These are phyloP conservation scores for Andricus grossulariae DNA, from an alignment of 1,140 invertebrate species.

Conservation along the genomic window DNA sequence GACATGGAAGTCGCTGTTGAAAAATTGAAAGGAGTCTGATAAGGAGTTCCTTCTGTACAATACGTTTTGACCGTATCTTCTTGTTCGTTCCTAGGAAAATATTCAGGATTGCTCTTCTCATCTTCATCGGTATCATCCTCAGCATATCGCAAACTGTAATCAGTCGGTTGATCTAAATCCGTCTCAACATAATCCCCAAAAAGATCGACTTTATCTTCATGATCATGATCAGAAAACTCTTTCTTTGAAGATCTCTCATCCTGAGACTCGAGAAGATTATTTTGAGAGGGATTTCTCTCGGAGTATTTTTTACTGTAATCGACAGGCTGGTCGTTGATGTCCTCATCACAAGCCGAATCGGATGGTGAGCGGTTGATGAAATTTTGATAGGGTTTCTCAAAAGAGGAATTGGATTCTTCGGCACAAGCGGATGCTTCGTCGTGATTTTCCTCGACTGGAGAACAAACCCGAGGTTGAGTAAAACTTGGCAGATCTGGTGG, in stretches of 20 bases:
- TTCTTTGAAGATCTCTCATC: constrained; percentile 50
- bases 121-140: constrained; percentile 85
- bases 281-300: constrained; percentile 53
- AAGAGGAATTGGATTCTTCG: constrained; percentile 39
- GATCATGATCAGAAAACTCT: constrained; percentile 52
- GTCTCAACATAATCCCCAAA: constrained; percentile 85
- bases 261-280: constrained; percentile 44
- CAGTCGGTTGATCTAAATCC: constrained; percentile 91
- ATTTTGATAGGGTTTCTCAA: constrained; percentile 46
- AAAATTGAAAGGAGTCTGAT: constrained; percentile 91
- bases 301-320: constrained; percentile 69
- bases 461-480: constrained; percentile 41
- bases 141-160: constrained; percentile 83
- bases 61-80: constrained; percentile 95
- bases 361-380: constrained; percentile 42
- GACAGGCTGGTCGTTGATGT: constrained; percentile 63
- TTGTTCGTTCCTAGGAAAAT: constrained; percentile 72
- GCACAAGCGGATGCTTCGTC: constrained; percentile 46
- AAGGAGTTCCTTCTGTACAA: constrained; percentile 95
- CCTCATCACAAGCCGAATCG: constrained; percentile 57
- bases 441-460: constrained; percentile 50
- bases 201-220: constrained; percentile 58
- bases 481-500: constrained; percentile 46
- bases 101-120: constrained; percentile 74
- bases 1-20: constrained; percentile 94